These are phyloP conservation scores for Odocoileus hemionus DNA, from an alignment of 2,113 vertebrate genomes.

Conservation along the genomic window DNA sequence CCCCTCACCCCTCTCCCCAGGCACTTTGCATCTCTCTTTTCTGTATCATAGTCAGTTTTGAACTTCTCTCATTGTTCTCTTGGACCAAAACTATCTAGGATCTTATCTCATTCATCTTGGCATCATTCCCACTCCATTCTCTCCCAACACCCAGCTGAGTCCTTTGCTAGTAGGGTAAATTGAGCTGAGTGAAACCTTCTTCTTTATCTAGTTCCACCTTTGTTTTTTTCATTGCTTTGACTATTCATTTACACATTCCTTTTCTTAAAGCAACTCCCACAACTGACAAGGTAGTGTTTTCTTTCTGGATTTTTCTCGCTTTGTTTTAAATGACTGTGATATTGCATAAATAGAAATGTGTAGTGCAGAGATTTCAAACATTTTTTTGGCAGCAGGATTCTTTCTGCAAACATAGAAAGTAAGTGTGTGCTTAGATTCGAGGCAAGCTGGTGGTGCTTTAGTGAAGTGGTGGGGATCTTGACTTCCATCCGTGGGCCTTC, in stretches of 20 bases:
- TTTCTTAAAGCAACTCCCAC: neutral
- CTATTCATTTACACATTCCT: neutral
- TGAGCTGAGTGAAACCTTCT: neutral
- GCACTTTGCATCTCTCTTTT: neutral
- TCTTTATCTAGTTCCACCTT: neutral
- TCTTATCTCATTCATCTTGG: neutral
- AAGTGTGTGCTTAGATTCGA: neutral
- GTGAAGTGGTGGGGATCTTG: neutral
- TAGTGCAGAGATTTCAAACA: neutral
- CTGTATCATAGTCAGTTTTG: neutral
- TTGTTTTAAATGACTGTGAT: neutral
- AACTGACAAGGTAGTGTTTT: neutral
- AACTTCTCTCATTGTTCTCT: neutral
- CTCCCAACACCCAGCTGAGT: neutral
- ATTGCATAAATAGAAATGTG: neutral
- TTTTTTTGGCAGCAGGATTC: neutral
- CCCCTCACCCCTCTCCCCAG: neutral
- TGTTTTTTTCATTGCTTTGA: neutral
- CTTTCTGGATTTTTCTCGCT: conserved; percentile 13
- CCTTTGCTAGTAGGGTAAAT: neutral
- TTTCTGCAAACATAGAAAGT: neutral
- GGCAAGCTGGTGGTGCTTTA: neutral
- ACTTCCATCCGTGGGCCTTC: neutral
- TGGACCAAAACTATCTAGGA: neutral
- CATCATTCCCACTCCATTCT: no score